These are phyloP conservation scores for Limnephilus lunatus DNA, from an alignment of 2,888 invertebrate genomes.

Conservation along the genomic window DNA sequence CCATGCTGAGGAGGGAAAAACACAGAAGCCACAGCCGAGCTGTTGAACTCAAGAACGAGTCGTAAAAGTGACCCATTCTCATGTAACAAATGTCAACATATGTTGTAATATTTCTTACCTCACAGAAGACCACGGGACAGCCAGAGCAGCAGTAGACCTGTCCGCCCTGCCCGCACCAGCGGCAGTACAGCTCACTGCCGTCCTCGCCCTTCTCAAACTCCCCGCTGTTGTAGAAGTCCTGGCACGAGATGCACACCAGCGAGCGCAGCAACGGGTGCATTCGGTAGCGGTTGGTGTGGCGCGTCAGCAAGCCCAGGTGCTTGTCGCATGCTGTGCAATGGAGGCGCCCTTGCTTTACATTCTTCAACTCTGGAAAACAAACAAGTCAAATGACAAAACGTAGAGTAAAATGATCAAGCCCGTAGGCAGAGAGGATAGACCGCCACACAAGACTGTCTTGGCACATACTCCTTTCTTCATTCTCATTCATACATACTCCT, in stretches of 20 bases:
- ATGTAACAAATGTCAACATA: too few species aligned
- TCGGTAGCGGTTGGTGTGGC: constrained; percentile 80
- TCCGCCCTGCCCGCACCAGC: constrained; percentile 90
- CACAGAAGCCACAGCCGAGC: too few species aligned
- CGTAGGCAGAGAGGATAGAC: too few species aligned
- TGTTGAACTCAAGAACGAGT: too few species aligned
- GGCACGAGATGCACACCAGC: constrained; percentile 84
- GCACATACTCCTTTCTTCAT: too few species aligned
- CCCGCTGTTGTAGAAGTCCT: constrained; percentile 88
- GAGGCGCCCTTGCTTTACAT: constrained; percentile 78
- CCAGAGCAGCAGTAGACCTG: constrained; percentile 88
- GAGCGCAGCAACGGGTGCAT: constrained; percentile 86
- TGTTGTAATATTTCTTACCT: constrained; percentile 69
- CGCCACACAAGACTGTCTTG: neutral
- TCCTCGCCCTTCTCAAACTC: constrained; percentile 91
- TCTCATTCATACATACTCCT: too few species aligned
- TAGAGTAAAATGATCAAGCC: neutral
- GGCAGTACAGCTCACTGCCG: constrained; percentile 88
- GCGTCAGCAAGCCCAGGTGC: constrained; percentile 85
- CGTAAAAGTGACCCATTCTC: too few species aligned
- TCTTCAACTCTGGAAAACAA: constrained; percentile 77
- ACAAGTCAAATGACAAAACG: neutral
- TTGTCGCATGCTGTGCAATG: constrained; percentile 87
- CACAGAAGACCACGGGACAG: constrained; percentile 86
- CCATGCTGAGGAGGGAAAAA: too few species aligned